Base-by-base conservation (phyloP, 2,113 vertebrate species). In the Phrynocephalus versicolor region DNA sequence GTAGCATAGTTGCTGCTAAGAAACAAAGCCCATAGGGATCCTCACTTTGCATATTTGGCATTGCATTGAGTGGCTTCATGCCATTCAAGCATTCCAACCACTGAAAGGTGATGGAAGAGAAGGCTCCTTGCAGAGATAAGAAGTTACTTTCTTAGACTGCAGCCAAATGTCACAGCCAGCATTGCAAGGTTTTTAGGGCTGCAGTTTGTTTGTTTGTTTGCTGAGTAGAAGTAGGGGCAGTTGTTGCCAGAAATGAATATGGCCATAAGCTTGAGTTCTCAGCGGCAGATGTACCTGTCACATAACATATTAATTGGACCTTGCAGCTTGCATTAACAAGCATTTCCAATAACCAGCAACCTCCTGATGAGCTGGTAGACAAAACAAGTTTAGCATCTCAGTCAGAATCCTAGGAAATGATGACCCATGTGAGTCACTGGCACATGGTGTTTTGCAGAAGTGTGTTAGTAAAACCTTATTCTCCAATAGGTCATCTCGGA, bases 401-500 rank as follows among this genome's bases (percentile, higher is more conserved):
- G 76, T 37, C 30, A 70, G 19, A 16, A 35, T 76, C 6, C 64
- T 82, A 23, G 15, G 21, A 70, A 82, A 27, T 82, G 69, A 73
- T 35, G 35, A 39, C 27, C 39, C 18, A 25, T n/a, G 5, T 12
- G 57, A 73, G 12, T 70, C 55, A 79, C 16, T 21, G 39, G 33
- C 60, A 57, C 33, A 73, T 39, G 23, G 10, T 74, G 10, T 80
- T 51, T 64, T 87, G 58, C n/a, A 33, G 65, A 83, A 87, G 71
- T 70, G 57, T 57, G 30, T 77, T 27, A 71, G 71, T 78, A 64
- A 87, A 79, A 73, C 33, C 27, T 79, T 7, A n/a, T 79, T 78
- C 69, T 18, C 69, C 69, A n/a, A 16, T 57, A 79, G 16, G 65
- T 45, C 41, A 72, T 25, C 57, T n/a, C 21, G 33, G 73, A 83